Base-by-base conservation (phyloP, 2,113 vertebrate species). In the Ursus arctos region DNA sequence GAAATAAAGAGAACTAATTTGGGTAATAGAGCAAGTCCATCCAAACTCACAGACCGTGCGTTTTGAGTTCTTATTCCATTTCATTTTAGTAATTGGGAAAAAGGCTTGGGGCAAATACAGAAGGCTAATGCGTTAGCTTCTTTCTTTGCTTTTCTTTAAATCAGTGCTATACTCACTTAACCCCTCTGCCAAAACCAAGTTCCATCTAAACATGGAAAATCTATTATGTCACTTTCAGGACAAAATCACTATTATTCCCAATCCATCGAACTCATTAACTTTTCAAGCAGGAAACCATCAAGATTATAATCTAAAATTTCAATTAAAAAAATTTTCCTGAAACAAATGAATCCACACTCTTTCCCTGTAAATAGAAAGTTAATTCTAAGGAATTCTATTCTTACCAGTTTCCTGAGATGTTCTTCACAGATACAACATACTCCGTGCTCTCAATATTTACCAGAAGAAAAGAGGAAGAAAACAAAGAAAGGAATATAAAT, bases 1-100 rank as follows among this genome's bases (percentile, higher is more conserved):
- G 24, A 96, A 97, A 93, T 55, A 94, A 72, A 95, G 47, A 90
- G n/a, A 94, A 86, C 33, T 85, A 79, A 76, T 82, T 95, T 91
- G 28, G 74, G 33, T 86, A 88, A 96, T 36, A 95, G 53, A 96
- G 22, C 57, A 97, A 96, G 71, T 95, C 57, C 67, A 74, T 86
- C 72, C 82, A 97, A 89, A 97, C n/a, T 86, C 65, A 91, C 10
- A 93, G 80, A 10, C 59, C 87, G 19, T 81, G 79, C 59, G 49
- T 74, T 93, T 94, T 95, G 11, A 24, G 22, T n/a, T 93, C 72
- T 96, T 71, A 90, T 26, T 92, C 26, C 33, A 65, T 88, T 87
- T 94, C 83, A 51, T 47, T 67, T 94, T 51, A 24, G 63, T 94
- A 97, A 96, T 90, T 53, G 67, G 12, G 40, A 80, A 83, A 89